Evolutionary conservation across 2,113 vertebrate genomes (phyloP).

Genomic region (Takifugu flavidus): DNA sequence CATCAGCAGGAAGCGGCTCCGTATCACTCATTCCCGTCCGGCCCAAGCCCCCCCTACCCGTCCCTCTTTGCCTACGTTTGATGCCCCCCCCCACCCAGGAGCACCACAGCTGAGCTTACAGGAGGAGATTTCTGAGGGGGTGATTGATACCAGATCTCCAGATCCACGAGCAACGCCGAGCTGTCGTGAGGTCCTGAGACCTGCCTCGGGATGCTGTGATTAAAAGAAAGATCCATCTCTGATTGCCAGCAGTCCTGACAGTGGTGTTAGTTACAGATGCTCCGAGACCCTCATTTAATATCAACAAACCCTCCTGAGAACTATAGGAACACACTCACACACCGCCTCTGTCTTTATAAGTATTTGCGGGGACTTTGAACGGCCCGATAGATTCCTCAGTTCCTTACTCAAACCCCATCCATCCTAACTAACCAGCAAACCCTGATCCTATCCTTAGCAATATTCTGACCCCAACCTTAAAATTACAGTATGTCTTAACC

Average conservation of each 20-base stretch:
- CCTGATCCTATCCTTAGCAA: too few relatives aligned
- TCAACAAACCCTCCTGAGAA: too few relatives aligned
- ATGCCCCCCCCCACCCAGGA: constrained; percentile 44
- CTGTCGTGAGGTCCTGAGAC: constrained; percentile 28
- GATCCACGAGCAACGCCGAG: constrained; percentile 37
- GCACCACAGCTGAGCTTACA: constrained; percentile 15
- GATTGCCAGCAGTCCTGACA: constrained; percentile 20
- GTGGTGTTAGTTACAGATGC: constrained; percentile 4
- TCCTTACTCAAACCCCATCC: too few relatives aligned
- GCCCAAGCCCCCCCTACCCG: constrained; percentile 39
- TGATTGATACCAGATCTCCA: constrained; percentile 52
- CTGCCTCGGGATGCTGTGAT: constrained; percentile 8
- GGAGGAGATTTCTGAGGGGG: constrained; percentile 37
- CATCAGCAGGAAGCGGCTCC: constrained; percentile 51
- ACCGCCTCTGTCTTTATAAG: too few relatives aligned
- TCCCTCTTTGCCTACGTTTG: constrained; percentile 39
- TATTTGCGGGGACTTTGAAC: too few relatives aligned
- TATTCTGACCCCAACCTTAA: too few relatives aligned
- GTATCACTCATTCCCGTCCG: constrained; percentile 28
- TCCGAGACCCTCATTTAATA: too few relatives aligned
- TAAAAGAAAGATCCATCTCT: constrained; percentile 33
- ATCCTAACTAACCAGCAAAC: too few relatives aligned
- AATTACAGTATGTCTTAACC: too few relatives aligned
- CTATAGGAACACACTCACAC: too few relatives aligned
- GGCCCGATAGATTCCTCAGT: too few relatives aligned